Evolutionary conservation across 2,888 invertebrate species (phyloP).

Genomic region (Acanthococcus lagerstroemiae): DNA sequence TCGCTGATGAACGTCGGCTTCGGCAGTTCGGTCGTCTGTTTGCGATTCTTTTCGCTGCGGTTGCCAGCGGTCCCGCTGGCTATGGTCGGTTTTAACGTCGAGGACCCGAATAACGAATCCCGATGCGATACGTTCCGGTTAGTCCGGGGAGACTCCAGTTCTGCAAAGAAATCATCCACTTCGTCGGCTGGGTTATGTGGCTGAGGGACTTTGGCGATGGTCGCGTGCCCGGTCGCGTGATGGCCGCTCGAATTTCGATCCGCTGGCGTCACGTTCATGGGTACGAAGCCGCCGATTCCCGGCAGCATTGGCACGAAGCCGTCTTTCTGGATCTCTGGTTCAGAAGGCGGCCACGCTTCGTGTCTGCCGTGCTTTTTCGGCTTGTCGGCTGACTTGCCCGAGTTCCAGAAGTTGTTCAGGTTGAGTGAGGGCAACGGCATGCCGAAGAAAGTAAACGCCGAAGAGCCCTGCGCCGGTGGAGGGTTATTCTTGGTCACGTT

Average conservation of each 20-base stretch:
- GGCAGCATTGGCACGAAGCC: conserved; percentile 69
- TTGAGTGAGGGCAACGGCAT: conserved; percentile 66
- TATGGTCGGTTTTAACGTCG: not conserved
- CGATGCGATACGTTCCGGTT: conserved; percentile 10
- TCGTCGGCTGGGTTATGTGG: not conserved
- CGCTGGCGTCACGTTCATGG: conserved; percentile 49
- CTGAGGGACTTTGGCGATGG: conserved; percentile 31
- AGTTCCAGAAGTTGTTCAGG: conserved; percentile 35
- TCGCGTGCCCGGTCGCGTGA: conserved; percentile 34
- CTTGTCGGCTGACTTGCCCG: conserved; percentile 26
- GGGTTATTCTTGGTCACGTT: not conserved
- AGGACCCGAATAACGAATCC: conserved; percentile 16
- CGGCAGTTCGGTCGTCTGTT: too few species aligned
- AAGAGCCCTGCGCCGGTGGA: conserved; percentile 40
- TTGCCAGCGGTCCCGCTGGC: not conserved
- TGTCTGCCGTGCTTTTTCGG: conserved; percentile 40
- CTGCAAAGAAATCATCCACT: not conserved
- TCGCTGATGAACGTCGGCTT: conserved; percentile 12
- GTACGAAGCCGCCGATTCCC: conserved; percentile 62
- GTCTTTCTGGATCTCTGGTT: conserved; percentile 59
- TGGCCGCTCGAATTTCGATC: not conserved
- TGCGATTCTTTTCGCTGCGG: conserved; percentile 8
- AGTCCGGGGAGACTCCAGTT: not conserved
- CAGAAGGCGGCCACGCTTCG: conserved; percentile 44
- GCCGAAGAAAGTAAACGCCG: conserved; percentile 73